phyloP scores from a whole-genome alignment of 2,113 vertebrate species.

The Cololabis saira region DNA sequence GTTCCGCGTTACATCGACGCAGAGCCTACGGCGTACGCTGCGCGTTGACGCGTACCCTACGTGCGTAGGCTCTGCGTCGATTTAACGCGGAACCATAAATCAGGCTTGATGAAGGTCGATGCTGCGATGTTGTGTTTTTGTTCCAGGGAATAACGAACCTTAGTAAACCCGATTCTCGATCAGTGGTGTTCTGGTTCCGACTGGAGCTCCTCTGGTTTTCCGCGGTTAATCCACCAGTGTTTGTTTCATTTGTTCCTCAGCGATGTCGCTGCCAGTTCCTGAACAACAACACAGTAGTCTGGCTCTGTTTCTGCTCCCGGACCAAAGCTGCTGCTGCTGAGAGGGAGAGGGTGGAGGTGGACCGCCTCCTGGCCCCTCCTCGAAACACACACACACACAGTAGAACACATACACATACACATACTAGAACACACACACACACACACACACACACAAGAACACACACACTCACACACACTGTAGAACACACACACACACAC shows the following conservation, averaged over 20 bases:
- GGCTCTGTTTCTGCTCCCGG: conserved; percentile 58
- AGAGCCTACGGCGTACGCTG: too few species aligned
- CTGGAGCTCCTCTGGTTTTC: conserved; percentile 22
- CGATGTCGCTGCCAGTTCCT: conserved; percentile 57
- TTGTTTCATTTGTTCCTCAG: conserved; percentile 65
- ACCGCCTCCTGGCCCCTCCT: conserved; percentile 73
- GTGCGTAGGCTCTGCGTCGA: too few species aligned
- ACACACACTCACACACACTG: too few species aligned
- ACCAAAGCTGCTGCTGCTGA: conserved; percentile 59
- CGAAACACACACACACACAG: too few species aligned
- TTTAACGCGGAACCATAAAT: too few species aligned
- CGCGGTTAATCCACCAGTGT: conserved; percentile 72
- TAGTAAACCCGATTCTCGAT: conserved; percentile 26
- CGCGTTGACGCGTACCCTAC: too few species aligned
- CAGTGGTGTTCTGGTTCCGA: conserved; percentile 34
- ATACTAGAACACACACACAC: too few species aligned
- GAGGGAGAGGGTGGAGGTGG: conserved; percentile 58
- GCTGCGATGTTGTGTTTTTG: conserved; percentile 48
- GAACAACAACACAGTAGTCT: conserved; percentile 63
- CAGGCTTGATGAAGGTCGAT: too few species aligned
- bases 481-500: too few species aligned
- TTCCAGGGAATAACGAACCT: conserved; percentile 77
- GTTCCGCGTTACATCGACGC: too few species aligned
- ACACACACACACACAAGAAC: too few species aligned
- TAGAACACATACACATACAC: too few species aligned